Conservation (phyloP, 2,797 vertebrate genomes). For the Artibeus jamaicensis region DNA sequence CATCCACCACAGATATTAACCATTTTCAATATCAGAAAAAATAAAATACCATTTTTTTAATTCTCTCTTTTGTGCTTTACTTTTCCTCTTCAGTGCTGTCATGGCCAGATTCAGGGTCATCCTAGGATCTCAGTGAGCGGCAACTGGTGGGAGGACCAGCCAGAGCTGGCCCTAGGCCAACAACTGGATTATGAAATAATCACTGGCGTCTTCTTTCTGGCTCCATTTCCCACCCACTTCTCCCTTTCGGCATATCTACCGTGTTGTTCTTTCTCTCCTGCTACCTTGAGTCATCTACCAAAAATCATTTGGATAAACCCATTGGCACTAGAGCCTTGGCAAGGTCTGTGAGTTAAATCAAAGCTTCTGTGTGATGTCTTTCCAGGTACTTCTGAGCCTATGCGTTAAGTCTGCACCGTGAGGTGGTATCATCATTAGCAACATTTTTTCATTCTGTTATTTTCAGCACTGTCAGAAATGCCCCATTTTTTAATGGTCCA, state of each 20-base stretch:
- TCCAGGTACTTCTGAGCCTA: neutral
- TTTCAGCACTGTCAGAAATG: slow-evolving; percentile 20
- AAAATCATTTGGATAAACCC: slow-evolving; percentile 1
- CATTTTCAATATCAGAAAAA: neutral
- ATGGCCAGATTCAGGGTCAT: neutral
- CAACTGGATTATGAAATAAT: neutral
- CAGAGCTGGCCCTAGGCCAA: neutral
- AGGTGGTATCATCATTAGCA: neutral
- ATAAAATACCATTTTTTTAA: neutral
- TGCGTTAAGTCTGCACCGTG: neutral
- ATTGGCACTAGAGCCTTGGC: neutral
- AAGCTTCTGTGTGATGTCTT: neutral
- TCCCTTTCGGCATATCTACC: neutral
- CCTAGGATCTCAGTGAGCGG: neutral
- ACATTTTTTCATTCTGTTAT: neutral
- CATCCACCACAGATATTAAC: neutral
- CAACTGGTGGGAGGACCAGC: neutral
- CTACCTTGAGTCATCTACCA: neutral
- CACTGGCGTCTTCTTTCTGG: neutral
- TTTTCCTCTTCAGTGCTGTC: neutral
- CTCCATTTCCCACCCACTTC: neutral
- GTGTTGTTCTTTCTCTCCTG: neutral
- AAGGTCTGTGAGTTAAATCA: neutral
- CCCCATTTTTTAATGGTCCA: neutral
- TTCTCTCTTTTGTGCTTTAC: neutral